Percentiles rank a stretch among this genome's conserved stretches.
Evolutionary conservation across 2,113 vertebrate genomes (phyloP).

Genomic region (Hemiprocne comata): DNA sequence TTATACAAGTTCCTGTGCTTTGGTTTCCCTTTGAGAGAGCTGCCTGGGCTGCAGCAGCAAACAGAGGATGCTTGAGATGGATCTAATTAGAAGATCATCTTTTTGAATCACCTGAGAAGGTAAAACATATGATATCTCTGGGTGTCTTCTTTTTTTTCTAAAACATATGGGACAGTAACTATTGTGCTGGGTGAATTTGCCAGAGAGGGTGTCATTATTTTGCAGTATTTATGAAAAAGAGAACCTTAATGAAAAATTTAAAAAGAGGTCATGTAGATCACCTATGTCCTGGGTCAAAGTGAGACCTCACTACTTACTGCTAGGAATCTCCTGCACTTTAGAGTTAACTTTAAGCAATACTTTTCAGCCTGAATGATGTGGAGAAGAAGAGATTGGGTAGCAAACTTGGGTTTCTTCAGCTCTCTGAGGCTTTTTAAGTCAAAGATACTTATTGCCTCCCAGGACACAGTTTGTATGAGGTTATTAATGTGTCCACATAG

Average conservation of each 20-base stretch:
- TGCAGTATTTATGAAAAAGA: neutral
- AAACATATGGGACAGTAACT: neutral
- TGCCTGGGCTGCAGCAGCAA: neutral
- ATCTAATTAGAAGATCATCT: neutral
- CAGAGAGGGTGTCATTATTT: neutral
- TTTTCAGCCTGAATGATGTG: neutral
- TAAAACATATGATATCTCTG: neutral
- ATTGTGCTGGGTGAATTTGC: neutral
- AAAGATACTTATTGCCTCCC: neutral
- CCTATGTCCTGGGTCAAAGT: neutral
- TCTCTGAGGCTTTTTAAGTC: neutral
- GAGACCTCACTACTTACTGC: neutral
- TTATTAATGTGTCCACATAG: neutral
- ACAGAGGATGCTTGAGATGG: neutral
- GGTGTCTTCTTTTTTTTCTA: neutral
- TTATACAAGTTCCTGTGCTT: neutral
- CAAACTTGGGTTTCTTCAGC: neutral
- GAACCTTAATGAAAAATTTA: neutral
- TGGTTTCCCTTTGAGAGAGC: neutral
- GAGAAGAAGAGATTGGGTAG: neutral
- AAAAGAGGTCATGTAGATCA: neutral
- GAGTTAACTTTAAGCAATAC: neutral
- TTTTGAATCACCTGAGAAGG: constrained; percentile 19
- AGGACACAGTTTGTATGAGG: neutral
- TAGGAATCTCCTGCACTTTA: neutral